Base-by-base conservation (phyloP, 2,888 invertebrate species). In the Papilio elwesi region DNA sequence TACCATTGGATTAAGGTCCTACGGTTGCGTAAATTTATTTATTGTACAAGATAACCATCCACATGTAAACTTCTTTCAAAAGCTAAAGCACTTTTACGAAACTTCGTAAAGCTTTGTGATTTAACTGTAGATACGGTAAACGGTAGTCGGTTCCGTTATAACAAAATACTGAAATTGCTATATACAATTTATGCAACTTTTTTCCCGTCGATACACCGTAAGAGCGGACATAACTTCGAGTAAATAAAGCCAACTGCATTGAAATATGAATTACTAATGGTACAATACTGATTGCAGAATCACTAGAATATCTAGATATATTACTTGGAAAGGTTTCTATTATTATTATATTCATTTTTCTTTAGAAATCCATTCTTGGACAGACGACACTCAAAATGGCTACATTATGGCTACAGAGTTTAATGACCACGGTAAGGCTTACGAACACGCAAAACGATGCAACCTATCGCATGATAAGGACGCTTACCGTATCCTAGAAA, bases 151-250 rank as follows among this genome's bases (percentile, higher is more conserved):
- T n/a, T 13, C 59, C 38, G 59, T 59, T 59, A 59, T 59, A 59
- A 59, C 59, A 59, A 59, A 36, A 59, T 59, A 59, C 59, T 59
- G 59, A n/a, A 59, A 59, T 59, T 38, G n/a, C 59, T 57, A 36
- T 38, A 38, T 57, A 59, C 38, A 59, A n/a, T 59, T 59, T 59
- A 59, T 59, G 38, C n/a, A n/a, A n/a, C 38, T 38, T 38, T n/a
- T 13, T 59, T 59, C 59, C 36, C 38, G 38, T 59, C 38, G 38
- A 59, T 13, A 55, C 53, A 57, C 12, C n/a, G 59, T 59, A 38
- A 9, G 36, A n/a, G 38, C 36, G 1, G 8, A 59, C n/a, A 59
- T 59, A n/a, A 38, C 13, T 36, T 57, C 6, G 2, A 57, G 7
- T 13, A 36, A 55, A 10, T 13, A 13, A 36, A 13, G 57, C 36